These are phyloP conservation scores for Piezodorus guildinii DNA, from an alignment of 1,140 invertebrate species.

Conservation along the genomic window DNA sequence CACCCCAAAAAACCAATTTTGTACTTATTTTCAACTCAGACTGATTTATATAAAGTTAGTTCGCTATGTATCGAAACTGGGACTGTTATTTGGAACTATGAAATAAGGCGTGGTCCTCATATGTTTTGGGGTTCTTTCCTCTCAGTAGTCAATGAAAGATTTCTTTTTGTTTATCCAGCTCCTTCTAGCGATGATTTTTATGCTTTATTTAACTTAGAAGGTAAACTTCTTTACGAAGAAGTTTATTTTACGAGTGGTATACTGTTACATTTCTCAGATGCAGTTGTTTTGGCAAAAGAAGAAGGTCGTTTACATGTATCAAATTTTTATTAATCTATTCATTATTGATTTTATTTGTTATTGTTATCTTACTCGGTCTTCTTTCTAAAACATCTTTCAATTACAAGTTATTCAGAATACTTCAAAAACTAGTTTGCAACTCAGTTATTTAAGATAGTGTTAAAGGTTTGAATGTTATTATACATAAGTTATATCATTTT, in stretches of 20 bases:
- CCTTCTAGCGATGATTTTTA: not conserved
- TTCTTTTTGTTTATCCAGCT: not conserved
- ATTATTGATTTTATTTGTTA: too few relatives aligned
- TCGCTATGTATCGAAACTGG: not conserved
- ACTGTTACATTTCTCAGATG: not conserved
- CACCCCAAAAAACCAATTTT: not conserved
- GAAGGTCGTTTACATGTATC: not conserved
- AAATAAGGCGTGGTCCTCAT: not conserved
- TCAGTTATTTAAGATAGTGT: too few relatives aligned
- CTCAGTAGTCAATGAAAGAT: not conserved
- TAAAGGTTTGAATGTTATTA: too few relatives aligned
- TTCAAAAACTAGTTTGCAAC: too few relatives aligned
- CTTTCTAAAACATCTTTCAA: too few relatives aligned
- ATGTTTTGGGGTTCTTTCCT: not conserved
- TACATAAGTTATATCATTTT: too few relatives aligned
- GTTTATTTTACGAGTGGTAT: not conserved
- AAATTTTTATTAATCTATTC: not conserved
- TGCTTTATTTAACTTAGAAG: not conserved
- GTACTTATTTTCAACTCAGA: not conserved
- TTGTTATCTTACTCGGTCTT: too few relatives aligned
- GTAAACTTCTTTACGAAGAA: not conserved
- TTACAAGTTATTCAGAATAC: too few relatives aligned
- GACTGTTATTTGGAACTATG: not conserved
- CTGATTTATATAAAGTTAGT: not conserved
- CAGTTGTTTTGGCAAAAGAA: not conserved